phyloP scores from a whole-genome alignment of 2,797 vertebrate genomes.

The Phrynocephalus forsythii region DNA sequence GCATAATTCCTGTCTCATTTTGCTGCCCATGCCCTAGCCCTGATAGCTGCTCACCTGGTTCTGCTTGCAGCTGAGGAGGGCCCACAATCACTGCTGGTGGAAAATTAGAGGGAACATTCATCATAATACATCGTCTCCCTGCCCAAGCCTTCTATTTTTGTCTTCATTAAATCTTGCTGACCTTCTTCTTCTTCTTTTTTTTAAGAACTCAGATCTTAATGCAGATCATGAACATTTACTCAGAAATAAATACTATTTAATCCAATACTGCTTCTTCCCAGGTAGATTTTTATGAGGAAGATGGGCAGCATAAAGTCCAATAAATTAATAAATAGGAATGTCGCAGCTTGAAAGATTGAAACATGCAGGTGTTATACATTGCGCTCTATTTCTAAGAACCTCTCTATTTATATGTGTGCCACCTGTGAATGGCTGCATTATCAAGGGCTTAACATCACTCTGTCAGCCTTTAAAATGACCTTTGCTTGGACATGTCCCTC shows the following conservation, averaged over 20 bases:
- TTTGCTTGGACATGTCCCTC: constrained; percentile 5
- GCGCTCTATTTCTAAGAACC: neutral
- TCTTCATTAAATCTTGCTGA: neutral
- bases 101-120: too few relatives aligned
- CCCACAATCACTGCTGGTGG: too few relatives aligned
- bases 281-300: neutral
- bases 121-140: neutral
- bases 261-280: neutral
- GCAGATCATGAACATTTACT: too few relatives aligned
- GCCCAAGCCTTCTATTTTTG: neutral
- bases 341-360: neutral
- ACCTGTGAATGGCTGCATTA: neutral
- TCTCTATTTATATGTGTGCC: constrained; percentile 12
- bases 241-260: neutral
- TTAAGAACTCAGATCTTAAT: neutral
- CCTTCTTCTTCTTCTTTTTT: too few relatives aligned
- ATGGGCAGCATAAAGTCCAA: too few relatives aligned
- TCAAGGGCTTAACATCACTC: constrained; percentile 4
- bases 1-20: too few relatives aligned
- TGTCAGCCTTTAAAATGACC: constrained; percentile 2
- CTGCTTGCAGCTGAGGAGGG: too few relatives aligned
- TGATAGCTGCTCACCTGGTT: too few relatives aligned
- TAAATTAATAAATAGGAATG: neutral
- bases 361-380: neutral
- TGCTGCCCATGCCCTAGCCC: too few relatives aligned